Evolutionary conservation across 2,888 invertebrate genomes (phyloP), one percentile per base, ranked within the genome.

Genomic region (Diabrotica balteata): DNA sequence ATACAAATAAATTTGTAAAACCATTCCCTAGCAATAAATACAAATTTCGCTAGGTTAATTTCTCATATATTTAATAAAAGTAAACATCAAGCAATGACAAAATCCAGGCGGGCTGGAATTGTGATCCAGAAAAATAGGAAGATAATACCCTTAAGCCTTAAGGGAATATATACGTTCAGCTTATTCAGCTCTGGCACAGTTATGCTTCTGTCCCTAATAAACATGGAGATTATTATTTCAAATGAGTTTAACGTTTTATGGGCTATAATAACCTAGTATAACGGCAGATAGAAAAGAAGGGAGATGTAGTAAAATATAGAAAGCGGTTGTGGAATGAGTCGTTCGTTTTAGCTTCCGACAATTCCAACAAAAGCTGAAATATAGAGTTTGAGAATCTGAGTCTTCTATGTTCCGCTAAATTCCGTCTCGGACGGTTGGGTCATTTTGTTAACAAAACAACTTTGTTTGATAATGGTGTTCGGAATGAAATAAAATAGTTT

Each of bases 201-300:
- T 59, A 55, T 60, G 50, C 63, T 63, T 42, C 43, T 51, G 58
- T 52, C 63, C 54, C 54, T 67, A 67, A 67, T 67, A 67, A 67
- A 63, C 67, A 63, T 63, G 59, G 51, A 67, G 67, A 67, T 67
- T 67, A 67, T 67, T 67, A 63, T 63, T 67, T 67, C 67, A 47
- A 67, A 55, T 67, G 67, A 67, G 63, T 67, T 67, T 63, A 52
- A 59, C 67, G 59, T 63, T 67, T 67, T 67, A 67, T 63, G 63
- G 63, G 50, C 63, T 53, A 55, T 62, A 63, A 59, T 67, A 67
- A 67, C 63, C 53, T 63, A 62, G 55, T 42, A 49, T 59, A 63
- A 67, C 44, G 63, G 52, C 59, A 63, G 59, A 67, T 52, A 53
- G 63, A 63, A 62, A 58, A 55, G 50, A 63, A 67, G 8, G 50